phyloP scores from a whole-genome alignment of 92 coral and sea anemone species.

The Zoanthus gigantus region DNA sequence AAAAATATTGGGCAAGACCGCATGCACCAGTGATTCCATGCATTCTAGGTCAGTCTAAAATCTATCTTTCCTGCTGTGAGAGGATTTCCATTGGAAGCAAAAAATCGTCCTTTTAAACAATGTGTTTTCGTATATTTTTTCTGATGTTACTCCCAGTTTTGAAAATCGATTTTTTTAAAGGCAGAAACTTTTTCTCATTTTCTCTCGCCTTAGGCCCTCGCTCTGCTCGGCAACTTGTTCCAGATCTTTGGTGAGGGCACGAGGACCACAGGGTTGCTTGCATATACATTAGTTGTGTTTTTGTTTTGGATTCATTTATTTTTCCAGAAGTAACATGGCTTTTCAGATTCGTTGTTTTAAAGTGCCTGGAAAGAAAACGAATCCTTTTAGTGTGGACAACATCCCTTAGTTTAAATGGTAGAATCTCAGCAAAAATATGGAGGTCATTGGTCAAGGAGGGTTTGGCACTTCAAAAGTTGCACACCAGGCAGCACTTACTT shows the following conservation, averaged over 20 bases:
- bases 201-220: neutral
- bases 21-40: neutral
- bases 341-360: constrained; percentile 1
- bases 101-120: neutral
- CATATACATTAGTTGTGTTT: neutral
- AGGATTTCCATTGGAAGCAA: neutral
- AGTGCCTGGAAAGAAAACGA: neutral
- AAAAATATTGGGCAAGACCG: constrained; percentile 2
- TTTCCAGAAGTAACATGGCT: constrained; percentile 17
- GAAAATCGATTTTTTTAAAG: neutral
- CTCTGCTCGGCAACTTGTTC: constrained; percentile 3
- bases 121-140: neutral
- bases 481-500: too few relatives aligned
- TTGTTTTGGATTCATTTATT: neutral
- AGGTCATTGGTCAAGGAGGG: too few relatives aligned
- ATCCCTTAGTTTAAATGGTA: too few relatives aligned
- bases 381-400: too few relatives aligned
- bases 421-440: too few relatives aligned
- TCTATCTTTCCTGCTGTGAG: neutral
- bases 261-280: constrained; percentile 1
- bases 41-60: neutral
- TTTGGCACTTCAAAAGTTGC: too few relatives aligned
- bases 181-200: constrained; percentile 13
- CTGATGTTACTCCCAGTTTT: constrained; percentile 8
- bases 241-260: constrained; percentile 18